phyloP scores from a whole-genome alignment of 2,888 invertebrate genomes.

The Lacanobia wlatinum region DNA sequence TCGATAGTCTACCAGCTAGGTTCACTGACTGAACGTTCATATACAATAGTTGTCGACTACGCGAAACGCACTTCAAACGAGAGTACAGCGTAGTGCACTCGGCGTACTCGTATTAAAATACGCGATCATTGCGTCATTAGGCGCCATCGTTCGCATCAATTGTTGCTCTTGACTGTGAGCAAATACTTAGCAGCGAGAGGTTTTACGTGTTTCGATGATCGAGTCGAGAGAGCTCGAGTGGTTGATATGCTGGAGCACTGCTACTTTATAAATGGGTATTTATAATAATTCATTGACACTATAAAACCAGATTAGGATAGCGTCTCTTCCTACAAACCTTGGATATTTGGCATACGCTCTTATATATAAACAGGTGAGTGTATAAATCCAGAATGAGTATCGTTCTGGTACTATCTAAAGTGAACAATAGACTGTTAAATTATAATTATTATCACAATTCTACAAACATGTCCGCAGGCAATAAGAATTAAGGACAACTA shows the following conservation, averaged over 20 bases:
- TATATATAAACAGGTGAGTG: too few species aligned
- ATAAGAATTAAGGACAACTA: too few species aligned
- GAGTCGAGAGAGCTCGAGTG: conserved; percentile 13
- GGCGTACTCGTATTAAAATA: conserved; percentile 53
- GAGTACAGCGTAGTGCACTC: conserved; percentile 48
- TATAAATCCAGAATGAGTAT: background rate
- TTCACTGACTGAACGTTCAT: conserved; percentile 1
- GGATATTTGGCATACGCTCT: too few species aligned
- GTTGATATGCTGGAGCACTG: background rate
- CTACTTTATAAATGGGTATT: conserved; percentile 6
- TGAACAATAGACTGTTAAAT: too few species aligned
- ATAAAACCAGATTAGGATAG: background rate
- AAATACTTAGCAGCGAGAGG: conserved; percentile 48
- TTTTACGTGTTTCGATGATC: conserved; percentile 36
- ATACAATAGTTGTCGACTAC: conserved; percentile 32
- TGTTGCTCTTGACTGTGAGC: conserved; percentile 55
- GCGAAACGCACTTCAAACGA: conserved; percentile 43
- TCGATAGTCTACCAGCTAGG: background rate
- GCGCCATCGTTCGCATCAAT: conserved; percentile 54
- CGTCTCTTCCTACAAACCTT: too few species aligned
- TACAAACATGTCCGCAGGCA: too few species aligned
- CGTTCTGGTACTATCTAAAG: background rate
- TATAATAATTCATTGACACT: background rate
- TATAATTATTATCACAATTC: too few species aligned
- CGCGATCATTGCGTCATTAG: conserved; percentile 61